Percentiles rank a stretch among this genome's conserved stretches.
phyloP scores from a whole-genome alignment of 2,797 vertebrate genomes.

The Morelia viridis region DNA sequence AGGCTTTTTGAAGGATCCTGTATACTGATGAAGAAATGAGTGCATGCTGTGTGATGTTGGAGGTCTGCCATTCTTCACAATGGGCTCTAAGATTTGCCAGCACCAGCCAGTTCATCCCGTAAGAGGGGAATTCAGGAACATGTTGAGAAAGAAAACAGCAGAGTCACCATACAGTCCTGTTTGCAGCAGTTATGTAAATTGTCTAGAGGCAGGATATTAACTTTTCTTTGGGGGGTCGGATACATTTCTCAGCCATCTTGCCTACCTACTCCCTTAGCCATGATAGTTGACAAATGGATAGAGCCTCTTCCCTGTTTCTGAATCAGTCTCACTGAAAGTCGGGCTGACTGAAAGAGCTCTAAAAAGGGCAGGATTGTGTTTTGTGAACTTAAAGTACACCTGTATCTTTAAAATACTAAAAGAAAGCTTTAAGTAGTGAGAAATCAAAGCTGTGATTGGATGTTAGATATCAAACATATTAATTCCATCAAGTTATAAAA shows the following conservation, averaged over 20 bases:
- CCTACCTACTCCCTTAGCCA: not conserved
- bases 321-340: not conserved
- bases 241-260: not conserved
- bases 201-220: not conserved
- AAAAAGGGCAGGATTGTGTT: not conserved
- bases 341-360: not conserved
- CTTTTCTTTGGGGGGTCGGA: not conserved
- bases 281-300: not conserved
- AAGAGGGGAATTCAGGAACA: constrained; percentile 67
- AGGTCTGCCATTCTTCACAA: constrained; percentile 97
- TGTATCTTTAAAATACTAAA: not conserved
- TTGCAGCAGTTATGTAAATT: not conserved
- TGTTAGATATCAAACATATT: not conserved
- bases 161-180: constrained; percentile 58
- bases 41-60: constrained; percentile 98
- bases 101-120: constrained; percentile 69
- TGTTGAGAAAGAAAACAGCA: constrained; percentile 61
- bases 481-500: not conserved
- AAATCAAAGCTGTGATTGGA: constrained; percentile 20
- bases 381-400: not conserved
- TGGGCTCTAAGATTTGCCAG: constrained; percentile 85
- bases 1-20: constrained; percentile 98
- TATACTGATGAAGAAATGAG: constrained; percentile 98
- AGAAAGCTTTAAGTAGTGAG: not conserved
- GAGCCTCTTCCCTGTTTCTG: not conserved